These are phyloP conservation scores for Ips nitidus DNA, from an alignment of 1,140 invertebrate genomes.

Conservation along the genomic window DNA sequence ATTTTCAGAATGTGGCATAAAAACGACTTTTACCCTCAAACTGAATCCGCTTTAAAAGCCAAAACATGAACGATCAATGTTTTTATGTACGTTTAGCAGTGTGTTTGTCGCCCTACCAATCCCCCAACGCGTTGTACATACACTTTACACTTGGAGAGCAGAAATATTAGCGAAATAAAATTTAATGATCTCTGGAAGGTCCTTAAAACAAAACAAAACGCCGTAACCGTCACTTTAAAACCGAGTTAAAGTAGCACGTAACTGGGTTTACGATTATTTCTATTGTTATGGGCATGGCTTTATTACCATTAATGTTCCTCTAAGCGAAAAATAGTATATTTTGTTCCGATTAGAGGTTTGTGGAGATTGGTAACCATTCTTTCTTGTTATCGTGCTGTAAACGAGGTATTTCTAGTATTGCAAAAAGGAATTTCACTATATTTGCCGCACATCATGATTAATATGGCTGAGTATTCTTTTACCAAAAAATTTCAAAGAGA, in stretches of 20 bases:
- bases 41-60: too few species aligned
- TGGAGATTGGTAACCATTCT: not conserved
- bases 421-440: not conserved
- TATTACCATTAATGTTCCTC: constrained; percentile 21
- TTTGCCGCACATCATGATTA: not conserved
- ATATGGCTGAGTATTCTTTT: constrained; percentile 11
- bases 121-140: too few species aligned
- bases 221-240: constrained; percentile 22
- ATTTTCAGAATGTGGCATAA: too few species aligned
- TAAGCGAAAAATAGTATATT: constrained; percentile 27
- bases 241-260: constrained; percentile 20
- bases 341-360: constrained; percentile 11
- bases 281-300: constrained; percentile 28
- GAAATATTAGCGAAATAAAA: constrained; percentile 9
- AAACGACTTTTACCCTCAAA: too few species aligned
- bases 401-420: not conserved
- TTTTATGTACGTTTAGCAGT: too few species aligned
- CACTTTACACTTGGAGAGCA: not conserved
- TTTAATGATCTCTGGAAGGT: constrained; percentile 9
- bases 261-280: constrained; percentile 26
- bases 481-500: not conserved
- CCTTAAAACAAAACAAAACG: constrained; percentile 13
- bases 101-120: too few species aligned
- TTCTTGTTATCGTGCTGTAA: not conserved
- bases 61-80: too few species aligned